Percentiles rank a stretch among this genome's conserved stretches.
Evolutionary conservation across 2,888 invertebrate genomes (phyloP).

Genomic region (Orgyia antiqua): DNA sequence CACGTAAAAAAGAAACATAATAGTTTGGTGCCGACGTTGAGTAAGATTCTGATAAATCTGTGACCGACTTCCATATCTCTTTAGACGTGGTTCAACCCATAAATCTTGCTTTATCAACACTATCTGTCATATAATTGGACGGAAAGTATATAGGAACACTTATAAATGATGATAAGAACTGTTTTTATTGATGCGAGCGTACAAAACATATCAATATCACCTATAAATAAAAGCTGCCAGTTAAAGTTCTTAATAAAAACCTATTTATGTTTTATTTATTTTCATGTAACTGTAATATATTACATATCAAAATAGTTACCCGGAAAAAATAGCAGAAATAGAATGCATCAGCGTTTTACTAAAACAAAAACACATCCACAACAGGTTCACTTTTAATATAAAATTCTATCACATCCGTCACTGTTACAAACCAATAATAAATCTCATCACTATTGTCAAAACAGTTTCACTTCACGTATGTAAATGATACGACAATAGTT

Average conservation of each 20-base stretch:
- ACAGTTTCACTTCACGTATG: constrained; percentile 68
- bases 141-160: constrained; percentile 19
- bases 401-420: constrained; percentile 38
- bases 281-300: constrained; percentile 8
- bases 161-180: constrained; percentile 20
- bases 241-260: background rate
- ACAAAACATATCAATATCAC: no score
- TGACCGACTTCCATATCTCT: constrained; percentile 54
- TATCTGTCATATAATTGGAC: constrained; percentile 35
- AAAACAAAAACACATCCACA: constrained; percentile 48
- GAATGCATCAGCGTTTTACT: constrained; percentile 31
- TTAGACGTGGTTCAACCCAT: constrained; percentile 40
- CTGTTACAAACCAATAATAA: constrained; percentile 27
- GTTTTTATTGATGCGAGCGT: constrained; percentile 17
- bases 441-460: constrained; percentile 51
- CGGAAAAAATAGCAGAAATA: constrained; percentile 22
- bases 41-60: constrained; percentile 43
- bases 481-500: constrained; percentile 63
- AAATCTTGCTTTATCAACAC: constrained; percentile 52
- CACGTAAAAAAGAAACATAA: constrained; percentile 38
- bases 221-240: background rate
- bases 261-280: constrained; percentile 5
- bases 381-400: constrained; percentile 35
- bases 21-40: constrained; percentile 31
- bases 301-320: constrained; percentile 25